These are phyloP conservation scores for Falco biarmicus DNA, from an alignment of 2,797 vertebrate species.

Conservation along the genomic window DNA sequence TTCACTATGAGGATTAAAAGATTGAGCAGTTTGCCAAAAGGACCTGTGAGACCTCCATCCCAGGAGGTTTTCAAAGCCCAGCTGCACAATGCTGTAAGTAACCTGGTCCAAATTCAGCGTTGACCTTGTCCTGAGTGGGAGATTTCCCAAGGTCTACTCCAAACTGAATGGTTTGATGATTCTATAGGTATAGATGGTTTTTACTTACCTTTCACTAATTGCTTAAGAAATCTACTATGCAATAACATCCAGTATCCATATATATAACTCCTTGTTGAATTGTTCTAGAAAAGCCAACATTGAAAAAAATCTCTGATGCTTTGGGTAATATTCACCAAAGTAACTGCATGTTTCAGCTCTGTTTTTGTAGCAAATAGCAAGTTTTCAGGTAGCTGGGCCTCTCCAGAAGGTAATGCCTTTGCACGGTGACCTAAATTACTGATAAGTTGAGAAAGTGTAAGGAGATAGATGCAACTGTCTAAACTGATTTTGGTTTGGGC, in stretches of 20 bases:
- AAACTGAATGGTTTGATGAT: not conserved
- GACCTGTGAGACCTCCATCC: not conserved
- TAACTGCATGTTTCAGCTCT: not conserved
- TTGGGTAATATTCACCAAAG: not conserved
- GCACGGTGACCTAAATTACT: not conserved
- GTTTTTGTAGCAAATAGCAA: not conserved
- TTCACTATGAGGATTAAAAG: not conserved
- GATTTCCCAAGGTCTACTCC: not conserved
- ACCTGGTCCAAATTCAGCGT: not conserved
- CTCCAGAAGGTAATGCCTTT: not conserved
- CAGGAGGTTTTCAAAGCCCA: not conserved
- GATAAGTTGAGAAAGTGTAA: not conserved
- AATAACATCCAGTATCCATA: not conserved
- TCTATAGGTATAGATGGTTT: not conserved
- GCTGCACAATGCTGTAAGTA: not conserved
- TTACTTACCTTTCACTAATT: not conserved
- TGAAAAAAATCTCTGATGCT: not conserved
- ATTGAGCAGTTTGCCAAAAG: not conserved
- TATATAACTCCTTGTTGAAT: not conserved
- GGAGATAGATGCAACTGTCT: not conserved
- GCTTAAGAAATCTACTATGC: not conserved
- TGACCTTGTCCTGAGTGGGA: not conserved
- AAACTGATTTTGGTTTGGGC: not conserved
- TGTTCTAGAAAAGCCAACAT: not conserved
- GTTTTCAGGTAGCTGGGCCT: not conserved